phyloP scores from a whole-genome alignment of 2,797 vertebrate species.

The Lithobates pipiens region DNA sequence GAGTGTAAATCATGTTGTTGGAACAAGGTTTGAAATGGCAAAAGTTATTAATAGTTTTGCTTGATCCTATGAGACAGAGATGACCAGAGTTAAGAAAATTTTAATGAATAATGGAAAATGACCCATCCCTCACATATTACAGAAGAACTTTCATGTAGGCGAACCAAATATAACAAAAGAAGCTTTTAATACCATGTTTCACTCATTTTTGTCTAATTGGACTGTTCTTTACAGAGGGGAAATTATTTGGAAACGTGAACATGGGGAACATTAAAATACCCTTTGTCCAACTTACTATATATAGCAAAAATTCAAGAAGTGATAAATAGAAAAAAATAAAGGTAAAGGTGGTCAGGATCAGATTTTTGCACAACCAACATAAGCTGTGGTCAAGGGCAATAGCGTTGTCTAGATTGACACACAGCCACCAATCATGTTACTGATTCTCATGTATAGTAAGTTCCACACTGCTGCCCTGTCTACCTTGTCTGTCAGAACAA shows the following conservation, averaged over 20 bases:
- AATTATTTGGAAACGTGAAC: too few species aligned
- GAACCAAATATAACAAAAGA: background rate
- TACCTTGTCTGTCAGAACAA: too few species aligned
- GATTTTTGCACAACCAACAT: too few species aligned
- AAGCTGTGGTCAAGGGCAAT: too few species aligned
- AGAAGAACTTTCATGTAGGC: background rate
- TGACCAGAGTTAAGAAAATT: background rate
- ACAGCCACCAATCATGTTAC: background rate
- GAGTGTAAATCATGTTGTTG: conserved; percentile 30
- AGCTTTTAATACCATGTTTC: background rate
- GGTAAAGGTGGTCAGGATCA: too few species aligned
- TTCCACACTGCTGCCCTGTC: too few species aligned
- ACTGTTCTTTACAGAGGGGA: background rate
- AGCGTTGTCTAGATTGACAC: background rate
- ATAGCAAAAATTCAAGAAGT: too few species aligned
- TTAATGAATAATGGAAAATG: background rate
- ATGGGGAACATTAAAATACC: too few species aligned
- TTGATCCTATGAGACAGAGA: background rate
- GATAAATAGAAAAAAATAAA: too few species aligned
- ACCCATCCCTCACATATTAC: background rate
- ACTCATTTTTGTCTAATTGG: background rate
- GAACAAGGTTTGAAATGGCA: conserved; percentile 17
- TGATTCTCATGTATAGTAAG: background rate
- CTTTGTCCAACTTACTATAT: too few species aligned
- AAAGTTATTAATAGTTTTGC: conserved; percentile 6